Base-by-base conservation (phyloP, 1,140 invertebrate species). In the Panonychus citri region DNA sequence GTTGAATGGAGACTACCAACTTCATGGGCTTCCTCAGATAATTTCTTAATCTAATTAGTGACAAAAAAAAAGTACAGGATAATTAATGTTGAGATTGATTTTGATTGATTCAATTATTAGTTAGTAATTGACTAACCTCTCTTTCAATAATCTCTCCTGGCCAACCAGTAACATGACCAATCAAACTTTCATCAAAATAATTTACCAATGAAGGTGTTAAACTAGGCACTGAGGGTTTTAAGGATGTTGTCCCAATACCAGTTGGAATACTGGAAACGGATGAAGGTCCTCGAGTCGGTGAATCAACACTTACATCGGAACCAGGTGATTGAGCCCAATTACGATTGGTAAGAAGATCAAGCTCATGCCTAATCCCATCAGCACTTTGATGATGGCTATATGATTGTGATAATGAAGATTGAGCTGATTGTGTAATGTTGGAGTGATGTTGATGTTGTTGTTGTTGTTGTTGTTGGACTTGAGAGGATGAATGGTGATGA, bases 121-220 rank as follows among this genome's bases (percentile, higher is more conserved):
- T 54, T 21, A 46, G 34, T n/a, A 61, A 26, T 49, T 37, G 19
- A 60, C 63, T 57, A 71, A 90, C 88, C 78, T 93, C 87, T 77
- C 84, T 86, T 71, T 94, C 88, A 59, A 88, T 74, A 64, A 82
- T 79, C 66, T 94, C 87, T 17, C 85, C 85, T 57, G 85, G 85
- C 83, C 89, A 94, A 50, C 82, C 83, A 60, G 79, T 78, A 55
- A 94, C 87, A 71, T 95, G 90, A 64, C 78, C 77, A 58, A 87
- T 85, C 61, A 94, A 75, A 71, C 90, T 83, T 68, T 85, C 79
- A 61, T 86, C 78, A 71, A 85, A 87, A 73, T 91, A 85, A 73
- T 91, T 87, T 59, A 83, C 81, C 62, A 93, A 74, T 59, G 83
- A 86, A 39, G 87, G 83, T 64, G 85, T 87, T 63, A 93, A 73